Evolutionary conservation across 2,113 vertebrate genomes (phyloP).

Genomic region (Coptodon bakossiorum): DNA sequence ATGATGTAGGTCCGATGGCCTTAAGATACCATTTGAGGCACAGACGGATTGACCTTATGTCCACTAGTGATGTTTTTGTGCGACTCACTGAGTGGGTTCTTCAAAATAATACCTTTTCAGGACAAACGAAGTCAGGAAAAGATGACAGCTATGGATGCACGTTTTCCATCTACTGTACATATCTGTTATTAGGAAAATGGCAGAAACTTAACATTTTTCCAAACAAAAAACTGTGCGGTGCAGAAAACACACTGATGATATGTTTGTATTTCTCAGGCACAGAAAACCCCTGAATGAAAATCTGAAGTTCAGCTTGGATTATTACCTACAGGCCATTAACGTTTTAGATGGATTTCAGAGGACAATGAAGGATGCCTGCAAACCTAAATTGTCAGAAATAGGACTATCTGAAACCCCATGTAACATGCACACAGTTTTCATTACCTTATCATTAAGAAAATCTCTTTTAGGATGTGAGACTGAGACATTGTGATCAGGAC

Average conservation of each 20-base stretch:
- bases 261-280: not conserved
- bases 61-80: not conserved
- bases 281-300: not conserved
- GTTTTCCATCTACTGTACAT: not conserved
- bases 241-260: not conserved
- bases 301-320: not conserved
- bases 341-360: not conserved
- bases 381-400: not conserved
- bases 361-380: not conserved
- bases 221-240: not conserved
- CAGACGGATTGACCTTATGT: not conserved
- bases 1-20: not conserved
- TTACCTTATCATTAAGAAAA: not conserved
- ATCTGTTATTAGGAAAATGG: not conserved
- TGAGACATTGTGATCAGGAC: not conserved
- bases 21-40: not conserved
- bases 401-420: not conserved
- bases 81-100: not conserved
- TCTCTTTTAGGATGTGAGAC: not conserved
- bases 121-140: not conserved
- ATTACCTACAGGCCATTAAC: not conserved
- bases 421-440: not conserved
- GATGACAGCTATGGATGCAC: not conserved
- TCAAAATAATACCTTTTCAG: not conserved
- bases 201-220: not conserved